These are phyloP conservation scores for Heliconius eleuchia DNA, from an alignment of 1,140 invertebrate genomes.

Conservation along the genomic window DNA sequence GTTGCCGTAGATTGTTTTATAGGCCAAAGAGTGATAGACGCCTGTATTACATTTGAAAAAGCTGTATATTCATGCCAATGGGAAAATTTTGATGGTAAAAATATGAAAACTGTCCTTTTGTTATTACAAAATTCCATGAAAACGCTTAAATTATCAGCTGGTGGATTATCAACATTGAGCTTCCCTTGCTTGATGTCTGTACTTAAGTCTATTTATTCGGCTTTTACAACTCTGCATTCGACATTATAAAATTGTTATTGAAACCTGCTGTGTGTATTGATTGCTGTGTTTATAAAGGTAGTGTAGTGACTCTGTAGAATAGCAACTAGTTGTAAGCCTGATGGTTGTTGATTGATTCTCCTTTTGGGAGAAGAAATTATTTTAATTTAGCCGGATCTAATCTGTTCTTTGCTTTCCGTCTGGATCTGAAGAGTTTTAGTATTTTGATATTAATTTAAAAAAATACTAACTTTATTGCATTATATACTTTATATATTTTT, in stretches of 20 bases:
- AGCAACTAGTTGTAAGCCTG: no score
- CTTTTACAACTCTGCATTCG: conserved; percentile 51
- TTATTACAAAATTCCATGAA: conserved; percentile 59
- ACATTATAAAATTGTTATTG: neutral
- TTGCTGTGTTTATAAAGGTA: neutral
- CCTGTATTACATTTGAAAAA: conserved; percentile 48
- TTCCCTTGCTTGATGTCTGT: conserved; percentile 55
- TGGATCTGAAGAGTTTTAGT: no score
- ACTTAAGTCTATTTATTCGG: conserved; percentile 53
- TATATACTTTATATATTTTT: no score
- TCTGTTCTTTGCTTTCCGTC: no score
- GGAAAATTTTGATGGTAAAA: conserved; percentile 55
- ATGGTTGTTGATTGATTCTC: no score
- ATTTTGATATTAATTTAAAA: no score
- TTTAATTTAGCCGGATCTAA: no score
- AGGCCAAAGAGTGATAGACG: conserved; percentile 58
- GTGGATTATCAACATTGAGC: conserved; percentile 50
- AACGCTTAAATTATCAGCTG: conserved; percentile 53
- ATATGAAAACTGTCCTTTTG: conserved; percentile 53
- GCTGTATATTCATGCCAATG: conserved; percentile 60
- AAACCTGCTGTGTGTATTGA: neutral
- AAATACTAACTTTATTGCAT: no score
- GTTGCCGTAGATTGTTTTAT: conserved; percentile 57
- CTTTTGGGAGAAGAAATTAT: no score
- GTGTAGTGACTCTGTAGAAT: neutral